Conservation (phyloP, 2,888 invertebrate genomes). For the Tromatobia lineatoria region DNA sequence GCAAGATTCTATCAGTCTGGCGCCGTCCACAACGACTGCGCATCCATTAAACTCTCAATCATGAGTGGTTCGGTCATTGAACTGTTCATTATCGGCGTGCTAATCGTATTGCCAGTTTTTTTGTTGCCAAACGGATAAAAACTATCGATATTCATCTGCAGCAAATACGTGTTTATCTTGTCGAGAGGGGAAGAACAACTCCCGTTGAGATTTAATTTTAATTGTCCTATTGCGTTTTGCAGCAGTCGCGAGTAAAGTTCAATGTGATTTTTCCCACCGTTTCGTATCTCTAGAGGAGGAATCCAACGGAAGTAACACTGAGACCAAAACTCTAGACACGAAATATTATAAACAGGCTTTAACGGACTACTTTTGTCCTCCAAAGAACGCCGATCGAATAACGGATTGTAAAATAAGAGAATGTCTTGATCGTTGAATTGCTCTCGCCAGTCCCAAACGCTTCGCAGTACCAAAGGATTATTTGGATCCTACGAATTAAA, state of each 20-base stretch:
- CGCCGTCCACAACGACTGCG: conserved; percentile 90
- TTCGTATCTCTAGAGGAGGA: conserved; percentile 91
- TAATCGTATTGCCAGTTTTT: conserved; percentile 78
- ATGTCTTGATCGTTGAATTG: conserved; percentile 94
- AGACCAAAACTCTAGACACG: conserved; percentile 91
- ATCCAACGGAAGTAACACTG: conserved; percentile 97
- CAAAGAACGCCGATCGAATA: conserved; percentile 86
- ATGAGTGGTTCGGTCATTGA: conserved; percentile 86
- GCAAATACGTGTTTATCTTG: conserved; percentile 78
- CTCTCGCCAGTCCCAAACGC: conserved; percentile 96
- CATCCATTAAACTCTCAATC: conserved; percentile 89
- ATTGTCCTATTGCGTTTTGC: conserved; percentile 86
- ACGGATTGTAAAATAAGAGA: conserved; percentile 93
- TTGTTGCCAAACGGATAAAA: conserved; percentile 84
- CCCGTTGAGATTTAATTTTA: conserved; percentile 81
- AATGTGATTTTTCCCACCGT: conserved; percentile 89
- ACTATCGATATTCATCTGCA: conserved; percentile 83
- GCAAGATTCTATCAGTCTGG: conserved; percentile 87
- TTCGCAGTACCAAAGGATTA: conserved; percentile 88
- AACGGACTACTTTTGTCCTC: conserved; percentile 75
- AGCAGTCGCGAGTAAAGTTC: conserved; percentile 86
- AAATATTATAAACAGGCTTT: conserved; percentile 87
- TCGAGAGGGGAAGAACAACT: conserved; percentile 75
- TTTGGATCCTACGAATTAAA: conserved; percentile 83
- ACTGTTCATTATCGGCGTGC: conserved; percentile 86